These are phyloP conservation scores for Heterohyrax brucei DNA, from an alignment of 2,797 vertebrate genomes.

Conservation along the genomic window DNA sequence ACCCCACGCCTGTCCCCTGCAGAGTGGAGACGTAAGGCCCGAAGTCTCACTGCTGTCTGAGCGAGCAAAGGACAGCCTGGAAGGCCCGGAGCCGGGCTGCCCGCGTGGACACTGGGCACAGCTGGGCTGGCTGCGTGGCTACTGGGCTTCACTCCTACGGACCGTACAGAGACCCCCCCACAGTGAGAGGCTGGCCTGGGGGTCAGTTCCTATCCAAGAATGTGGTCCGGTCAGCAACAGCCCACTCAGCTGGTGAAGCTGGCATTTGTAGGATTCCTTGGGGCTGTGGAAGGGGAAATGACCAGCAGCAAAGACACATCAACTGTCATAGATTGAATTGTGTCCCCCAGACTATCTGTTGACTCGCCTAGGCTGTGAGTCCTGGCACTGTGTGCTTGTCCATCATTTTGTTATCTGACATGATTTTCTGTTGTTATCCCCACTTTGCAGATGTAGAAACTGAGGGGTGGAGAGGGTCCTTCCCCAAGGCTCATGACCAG, in stretches of 20 bases:
- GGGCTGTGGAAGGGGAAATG: neutral
- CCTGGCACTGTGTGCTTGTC: no score
- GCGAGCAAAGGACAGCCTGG: neutral
- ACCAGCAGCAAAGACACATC: neutral
- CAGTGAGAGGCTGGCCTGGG: fast-evolving
- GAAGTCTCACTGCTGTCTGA: neutral
- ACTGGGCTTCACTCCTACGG: fast-evolving
- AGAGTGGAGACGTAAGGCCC: fast-evolving
- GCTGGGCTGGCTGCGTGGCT: neutral
- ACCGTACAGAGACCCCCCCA: neutral
- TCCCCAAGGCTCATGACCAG: neutral
- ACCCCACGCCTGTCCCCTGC: neutral
- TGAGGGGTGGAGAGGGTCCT: neutral
- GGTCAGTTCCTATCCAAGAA: neutral
- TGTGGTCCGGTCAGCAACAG: fast-evolving
- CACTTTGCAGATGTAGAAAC: neutral
- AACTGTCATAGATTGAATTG: no score
- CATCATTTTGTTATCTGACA: no score
- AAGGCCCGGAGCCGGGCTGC: neutral
- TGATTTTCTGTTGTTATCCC: no score
- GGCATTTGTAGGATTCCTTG: neutral
- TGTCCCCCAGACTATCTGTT: no score
- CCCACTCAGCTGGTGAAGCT: neutral
- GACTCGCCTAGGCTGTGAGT: no score
- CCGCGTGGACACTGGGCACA: fast-evolving